These are phyloP conservation scores for Stichodactyla helianthus DNA, from an alignment of 64 coral and sea anemone genomes.

Conservation along the genomic window DNA sequence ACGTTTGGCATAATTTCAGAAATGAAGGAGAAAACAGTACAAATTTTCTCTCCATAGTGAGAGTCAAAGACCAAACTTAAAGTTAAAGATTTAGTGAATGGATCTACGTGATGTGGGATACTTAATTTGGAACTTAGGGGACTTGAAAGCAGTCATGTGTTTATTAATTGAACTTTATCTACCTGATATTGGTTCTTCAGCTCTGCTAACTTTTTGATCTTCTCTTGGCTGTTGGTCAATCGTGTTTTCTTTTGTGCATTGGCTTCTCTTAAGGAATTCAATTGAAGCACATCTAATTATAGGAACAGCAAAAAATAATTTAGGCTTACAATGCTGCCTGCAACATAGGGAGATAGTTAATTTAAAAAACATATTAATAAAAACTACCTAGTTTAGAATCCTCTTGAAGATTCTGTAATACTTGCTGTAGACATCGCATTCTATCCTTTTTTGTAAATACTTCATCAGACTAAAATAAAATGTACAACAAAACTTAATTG, in stretches of 20 bases:
- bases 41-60: too few species aligned
- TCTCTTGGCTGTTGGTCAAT: neutral
- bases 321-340: neutral
- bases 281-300: constrained; percentile 2
- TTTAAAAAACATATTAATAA: neutral
- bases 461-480: constrained; percentile 3
- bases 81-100: too few species aligned
- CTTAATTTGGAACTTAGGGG: too few species aligned
- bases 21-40: too few species aligned
- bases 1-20: too few species aligned
- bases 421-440: neutral
- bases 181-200: constrained; percentile 7
- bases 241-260: neutral
- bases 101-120: too few species aligned
- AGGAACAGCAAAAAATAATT: neutral
- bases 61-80: too few species aligned
- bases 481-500: too few species aligned
- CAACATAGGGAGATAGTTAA: neutral
- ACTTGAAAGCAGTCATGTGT: too few species aligned
- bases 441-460: neutral
- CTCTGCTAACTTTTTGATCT: neutral
- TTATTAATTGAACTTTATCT: neutral
- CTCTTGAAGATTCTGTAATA: constrained; percentile 3
- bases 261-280: neutral
- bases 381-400: neutral